These are phyloP conservation scores for Drosophila nr. perissopoda DNA, from an alignment of 2,888 invertebrate species.

Conservation along the genomic window DNA sequence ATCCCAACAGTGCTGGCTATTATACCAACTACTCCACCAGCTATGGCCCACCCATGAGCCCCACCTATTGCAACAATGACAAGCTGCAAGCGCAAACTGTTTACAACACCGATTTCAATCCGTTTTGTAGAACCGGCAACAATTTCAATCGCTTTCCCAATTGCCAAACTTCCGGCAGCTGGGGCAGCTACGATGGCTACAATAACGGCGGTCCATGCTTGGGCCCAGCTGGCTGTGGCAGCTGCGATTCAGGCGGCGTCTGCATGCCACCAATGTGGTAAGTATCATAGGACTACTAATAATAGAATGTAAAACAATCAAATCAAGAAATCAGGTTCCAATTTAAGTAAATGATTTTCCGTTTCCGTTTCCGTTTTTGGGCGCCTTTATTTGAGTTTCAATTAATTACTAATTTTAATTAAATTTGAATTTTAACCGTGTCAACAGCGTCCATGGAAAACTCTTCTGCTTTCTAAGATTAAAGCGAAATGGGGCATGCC, in stretches of 20 bases:
- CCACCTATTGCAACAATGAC: constrained; percentile 6
- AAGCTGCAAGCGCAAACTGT: constrained; percentile 47
- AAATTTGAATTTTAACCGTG: neutral
- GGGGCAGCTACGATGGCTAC: neutral
- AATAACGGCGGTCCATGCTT: neutral
- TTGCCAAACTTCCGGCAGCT: neutral
- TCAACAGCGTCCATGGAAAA: neutral
- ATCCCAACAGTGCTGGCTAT: neutral
- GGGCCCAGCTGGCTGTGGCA: neutral
- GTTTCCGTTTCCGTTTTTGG: no score
- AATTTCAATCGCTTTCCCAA: constrained; percentile 33
- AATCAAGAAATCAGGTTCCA: neutral
- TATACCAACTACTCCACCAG: neutral
- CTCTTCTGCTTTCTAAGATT: neutral
- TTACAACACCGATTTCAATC: constrained; percentile 47
- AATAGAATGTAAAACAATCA: neutral
- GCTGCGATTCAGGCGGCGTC: neutral
- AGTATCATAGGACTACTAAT: neutral
- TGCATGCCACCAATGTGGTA: constrained; percentile 14
- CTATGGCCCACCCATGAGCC: neutral
- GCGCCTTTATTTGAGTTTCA: no score
- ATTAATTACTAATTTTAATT: no score
- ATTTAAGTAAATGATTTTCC: neutral
- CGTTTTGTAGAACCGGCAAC: constrained; percentile 31
- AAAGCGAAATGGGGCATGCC: neutral